These are phyloP conservation scores for Scyliorhinus canicula DNA, from an alignment of 2,797 vertebrate species.

Conservation along the genomic window DNA sequence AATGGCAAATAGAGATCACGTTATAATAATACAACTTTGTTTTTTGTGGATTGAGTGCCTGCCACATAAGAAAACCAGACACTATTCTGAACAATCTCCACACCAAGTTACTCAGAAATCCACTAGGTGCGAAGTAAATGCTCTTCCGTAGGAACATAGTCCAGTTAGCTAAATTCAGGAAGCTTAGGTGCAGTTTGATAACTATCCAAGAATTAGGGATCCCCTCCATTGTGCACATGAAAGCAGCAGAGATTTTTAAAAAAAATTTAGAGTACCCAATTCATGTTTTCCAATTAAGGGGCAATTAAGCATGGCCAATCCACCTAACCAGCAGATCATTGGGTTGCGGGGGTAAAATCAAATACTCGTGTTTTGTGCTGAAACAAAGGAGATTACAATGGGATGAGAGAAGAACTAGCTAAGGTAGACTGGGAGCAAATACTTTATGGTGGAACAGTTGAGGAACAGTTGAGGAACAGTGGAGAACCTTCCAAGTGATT, in stretches of 20 bases:
- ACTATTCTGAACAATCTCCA: background rate
- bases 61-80: background rate
- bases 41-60: background rate
- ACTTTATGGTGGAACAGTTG: too few species aligned
- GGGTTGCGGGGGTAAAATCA: too few species aligned
- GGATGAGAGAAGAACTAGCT: too few species aligned
- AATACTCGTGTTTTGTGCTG: too few species aligned
- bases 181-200: background rate
- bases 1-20: background rate
- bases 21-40: background rate
- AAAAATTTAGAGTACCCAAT: too few species aligned
- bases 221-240: background rate
- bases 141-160: background rate
- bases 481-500: too few species aligned
- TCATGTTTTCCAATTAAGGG: too few species aligned
- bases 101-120: background rate
- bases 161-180: background rate
- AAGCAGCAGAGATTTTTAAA: background rate
- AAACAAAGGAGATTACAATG: too few species aligned
- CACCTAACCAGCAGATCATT: too few species aligned
- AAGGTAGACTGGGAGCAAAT: too few species aligned
- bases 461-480: too few species aligned
- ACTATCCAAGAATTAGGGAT: background rate
- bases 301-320: too few species aligned
- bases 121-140: background rate